Evolutionary conservation across 1,140 invertebrate genomes (phyloP), one percentile per base, ranked within the genome.

Genomic region (Sinella curviseta): DNA sequence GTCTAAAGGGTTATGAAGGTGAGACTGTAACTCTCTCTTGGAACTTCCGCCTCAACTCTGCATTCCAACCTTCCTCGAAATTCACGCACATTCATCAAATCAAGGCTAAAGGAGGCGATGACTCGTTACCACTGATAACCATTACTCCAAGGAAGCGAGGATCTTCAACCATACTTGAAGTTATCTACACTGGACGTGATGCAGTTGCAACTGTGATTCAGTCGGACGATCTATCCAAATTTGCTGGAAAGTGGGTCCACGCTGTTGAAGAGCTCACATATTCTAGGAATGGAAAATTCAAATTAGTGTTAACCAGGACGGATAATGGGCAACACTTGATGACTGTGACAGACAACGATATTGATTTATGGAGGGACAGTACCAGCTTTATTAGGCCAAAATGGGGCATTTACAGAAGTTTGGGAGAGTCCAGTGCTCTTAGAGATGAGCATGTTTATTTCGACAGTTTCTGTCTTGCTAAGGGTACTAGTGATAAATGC

Each of bases 401-500:
- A 33, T 81, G 78, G 79, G 82, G 80, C 26, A 81, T 83, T 70
- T 83, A 83, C 76, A 79, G 82, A 74, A 81, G 82, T 54, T 28
- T 83, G 8, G 39, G 67, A n/a, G 76, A 81, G 16, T 55, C 31
- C 24, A 31, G 55, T 3, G 2, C 39, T 0, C 35, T 83, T 35
- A 77, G 82, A 34, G 82, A 83, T 78, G 82, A 83, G 70, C 8
- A 35, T 39, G 82, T 83, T n/a, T 20, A 54, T 1, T 83, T 83
- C n/a, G n/a, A 34, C 34, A 83, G 26, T 28, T 83, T 83, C 36
- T 83, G 82, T 36, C 26, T 83, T 2, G 76, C 30, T n/a, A 83
- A 83, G 36, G 70, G 67, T 12, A 48, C 39, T 48, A 8, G 4
- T 48, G 39, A 48, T 48, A 48, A 48, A 48, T 48, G 39, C 17